Conservation (phyloP, 2,113 vertebrate genomes). For the Pollimyrus isidori region DNA sequence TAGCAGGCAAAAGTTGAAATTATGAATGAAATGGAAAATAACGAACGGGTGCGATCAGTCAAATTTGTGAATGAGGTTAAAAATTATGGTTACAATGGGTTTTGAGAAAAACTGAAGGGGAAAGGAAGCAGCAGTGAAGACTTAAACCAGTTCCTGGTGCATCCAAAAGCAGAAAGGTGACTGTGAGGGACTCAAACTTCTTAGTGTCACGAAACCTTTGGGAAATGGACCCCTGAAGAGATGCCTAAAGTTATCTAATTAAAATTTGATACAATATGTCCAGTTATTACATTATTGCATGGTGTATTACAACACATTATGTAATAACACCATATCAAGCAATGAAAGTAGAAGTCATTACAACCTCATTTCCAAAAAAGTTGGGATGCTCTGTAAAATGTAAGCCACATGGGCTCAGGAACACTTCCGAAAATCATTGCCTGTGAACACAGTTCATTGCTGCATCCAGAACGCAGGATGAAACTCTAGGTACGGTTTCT, state of each 20-base stretch:
- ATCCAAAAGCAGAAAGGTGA: not conserved
- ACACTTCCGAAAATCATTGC: no score
- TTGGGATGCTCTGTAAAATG: not conserved
- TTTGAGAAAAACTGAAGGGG: not conserved
- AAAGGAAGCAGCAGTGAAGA: not conserved
- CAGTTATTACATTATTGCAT: not conserved
- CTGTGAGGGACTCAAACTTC: slow-evolving; percentile 32
- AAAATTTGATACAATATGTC: not conserved
- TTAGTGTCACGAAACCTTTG: not conserved
- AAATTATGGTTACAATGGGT: not conserved
- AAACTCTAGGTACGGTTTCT: not conserved
- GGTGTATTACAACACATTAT: not conserved
- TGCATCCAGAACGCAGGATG: not conserved
- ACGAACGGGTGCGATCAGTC: not conserved
- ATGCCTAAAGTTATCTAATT: not conserved
- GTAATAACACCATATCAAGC: not conserved
- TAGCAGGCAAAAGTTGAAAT: not conserved
- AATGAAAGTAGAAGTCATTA: not conserved
- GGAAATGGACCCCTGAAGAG: not conserved
- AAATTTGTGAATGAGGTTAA: not conserved
- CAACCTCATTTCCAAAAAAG: not conserved
- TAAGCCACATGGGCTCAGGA: not conserved
- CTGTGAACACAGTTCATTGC: no score
- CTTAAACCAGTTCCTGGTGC: not conserved
- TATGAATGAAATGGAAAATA: not conserved